Conservation (phyloP, 1,140 invertebrate genomes). For the Calycopis cecrops region DNA sequence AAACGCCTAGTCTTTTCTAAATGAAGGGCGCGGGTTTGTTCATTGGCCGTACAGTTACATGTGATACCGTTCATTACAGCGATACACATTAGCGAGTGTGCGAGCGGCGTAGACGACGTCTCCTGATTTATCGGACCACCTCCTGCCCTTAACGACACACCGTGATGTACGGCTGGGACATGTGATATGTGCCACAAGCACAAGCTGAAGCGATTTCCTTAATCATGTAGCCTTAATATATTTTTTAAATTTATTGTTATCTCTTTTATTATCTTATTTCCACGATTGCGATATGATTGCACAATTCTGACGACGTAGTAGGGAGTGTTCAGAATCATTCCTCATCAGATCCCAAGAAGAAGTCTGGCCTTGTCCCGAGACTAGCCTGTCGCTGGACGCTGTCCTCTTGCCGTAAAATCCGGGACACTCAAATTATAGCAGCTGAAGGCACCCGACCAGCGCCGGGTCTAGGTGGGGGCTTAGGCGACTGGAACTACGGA, state of each 20-base stretch:
- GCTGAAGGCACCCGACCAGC: too few species aligned
- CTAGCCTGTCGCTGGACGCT: too few species aligned
- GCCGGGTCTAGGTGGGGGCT: too few species aligned
- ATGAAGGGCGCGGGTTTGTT: not conserved
- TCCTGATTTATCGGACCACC: slow-evolving; percentile 70
- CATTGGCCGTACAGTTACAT: slow-evolving; percentile 37
- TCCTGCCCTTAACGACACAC: slow-evolving; percentile 70
- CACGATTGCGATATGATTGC: not conserved
- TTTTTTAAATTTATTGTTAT: too few species aligned
- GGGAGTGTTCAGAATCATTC: too few species aligned
- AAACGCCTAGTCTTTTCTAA: too few species aligned
- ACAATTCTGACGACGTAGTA: not conserved
- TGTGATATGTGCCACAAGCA: slow-evolving; percentile 28
- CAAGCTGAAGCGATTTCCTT: not conserved
- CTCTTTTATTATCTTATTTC: too few species aligned
- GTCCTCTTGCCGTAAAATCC: too few species aligned
- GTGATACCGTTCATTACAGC: slow-evolving; percentile 66
- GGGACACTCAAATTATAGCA: too few species aligned
- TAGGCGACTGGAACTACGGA: too few species aligned
- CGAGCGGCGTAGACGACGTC: slow-evolving; percentile 60
- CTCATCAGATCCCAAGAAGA: too few species aligned
- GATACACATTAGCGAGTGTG: slow-evolving; percentile 59
- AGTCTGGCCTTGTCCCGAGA: too few species aligned
- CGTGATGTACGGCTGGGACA: slow-evolving; percentile 53
- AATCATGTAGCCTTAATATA: not conserved